These are phyloP conservation scores for Drosophila watanabei DNA, from an alignment of 1,140 invertebrate species.

Conservation along the genomic window DNA sequence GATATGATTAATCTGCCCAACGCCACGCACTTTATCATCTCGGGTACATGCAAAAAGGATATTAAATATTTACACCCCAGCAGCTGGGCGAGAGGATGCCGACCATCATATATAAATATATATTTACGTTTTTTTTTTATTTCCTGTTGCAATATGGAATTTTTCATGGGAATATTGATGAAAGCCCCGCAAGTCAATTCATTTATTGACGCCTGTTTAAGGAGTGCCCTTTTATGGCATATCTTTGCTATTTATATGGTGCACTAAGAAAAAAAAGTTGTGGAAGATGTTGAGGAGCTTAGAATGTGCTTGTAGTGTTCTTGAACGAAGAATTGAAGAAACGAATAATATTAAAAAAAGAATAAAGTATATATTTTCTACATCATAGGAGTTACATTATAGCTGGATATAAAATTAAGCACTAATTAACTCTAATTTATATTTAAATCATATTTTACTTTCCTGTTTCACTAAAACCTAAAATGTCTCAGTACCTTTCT, in stretches of 20 bases:
- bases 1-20: slow-evolving; percentile 78
- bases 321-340: not conserved
- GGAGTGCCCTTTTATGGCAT: slow-evolving; percentile 13
- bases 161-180: slow-evolving; percentile 73
- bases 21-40: slow-evolving; percentile 74
- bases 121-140: slow-evolving; percentile 37
- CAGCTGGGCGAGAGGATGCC: slow-evolving; percentile 39
- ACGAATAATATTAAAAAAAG: no score
- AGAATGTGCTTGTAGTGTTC: not conserved
- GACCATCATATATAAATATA: slow-evolving; percentile 8
- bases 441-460: not conserved
- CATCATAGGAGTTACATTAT: not conserved
- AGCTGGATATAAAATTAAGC: not conserved
- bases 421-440: not conserved
- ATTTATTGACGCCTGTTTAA: slow-evolving; percentile 45
- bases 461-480: no score
- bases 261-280: not conserved
- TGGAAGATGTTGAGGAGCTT: not conserved
- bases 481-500: no score
- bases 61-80: slow-evolving; percentile 76
- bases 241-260: slow-evolving; percentile 9
- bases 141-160: slow-evolving; percentile 67
- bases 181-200: slow-evolving; percentile 47
- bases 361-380: not conserved
- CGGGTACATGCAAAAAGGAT: slow-evolving; percentile 55